These are phyloP conservation scores for Sepioteuthis lessoniana DNA, from an alignment of 2,888 invertebrate species.

Conservation along the genomic window DNA sequence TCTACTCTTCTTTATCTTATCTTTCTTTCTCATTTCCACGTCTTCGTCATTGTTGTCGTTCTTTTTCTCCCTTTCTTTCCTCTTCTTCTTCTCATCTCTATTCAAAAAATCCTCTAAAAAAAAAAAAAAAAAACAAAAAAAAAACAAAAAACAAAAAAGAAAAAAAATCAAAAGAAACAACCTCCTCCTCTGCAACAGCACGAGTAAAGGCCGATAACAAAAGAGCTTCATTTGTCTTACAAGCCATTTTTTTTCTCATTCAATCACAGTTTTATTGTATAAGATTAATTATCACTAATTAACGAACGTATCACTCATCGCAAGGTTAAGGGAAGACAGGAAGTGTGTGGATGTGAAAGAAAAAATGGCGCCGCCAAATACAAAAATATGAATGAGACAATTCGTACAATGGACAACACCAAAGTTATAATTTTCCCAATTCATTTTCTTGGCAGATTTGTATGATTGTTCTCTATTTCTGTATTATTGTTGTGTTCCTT, in stretches of 20 bases:
- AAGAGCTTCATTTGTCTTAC: background rate
- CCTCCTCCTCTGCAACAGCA: too few species aligned
- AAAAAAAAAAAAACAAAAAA: background rate
- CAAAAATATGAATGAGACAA: background rate
- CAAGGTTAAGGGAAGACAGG: background rate
- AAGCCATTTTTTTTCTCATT: background rate
- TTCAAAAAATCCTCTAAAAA: too few species aligned
- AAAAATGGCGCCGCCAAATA: background rate
- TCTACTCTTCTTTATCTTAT: too few species aligned
- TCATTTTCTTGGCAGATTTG: background rate
- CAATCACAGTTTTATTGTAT: constrained; percentile 9
- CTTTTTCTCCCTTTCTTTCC: too few species aligned
- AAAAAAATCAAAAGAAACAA: background rate
- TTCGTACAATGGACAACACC: background rate
- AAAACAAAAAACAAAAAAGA: background rate
- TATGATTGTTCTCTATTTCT: background rate
- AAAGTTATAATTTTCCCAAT: background rate
- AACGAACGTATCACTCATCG: background rate
- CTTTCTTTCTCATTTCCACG: too few species aligned
- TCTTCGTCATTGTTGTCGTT: too few species aligned
- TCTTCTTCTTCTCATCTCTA: too few species aligned
- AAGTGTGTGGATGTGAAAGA: background rate
- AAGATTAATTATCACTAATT: constrained; percentile 1
- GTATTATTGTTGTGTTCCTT: background rate
- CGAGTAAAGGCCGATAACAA: background rate